Evolutionary conservation across 2,113 vertebrate species (phyloP).

Genomic region (Eubucco bourcierii): DNA sequence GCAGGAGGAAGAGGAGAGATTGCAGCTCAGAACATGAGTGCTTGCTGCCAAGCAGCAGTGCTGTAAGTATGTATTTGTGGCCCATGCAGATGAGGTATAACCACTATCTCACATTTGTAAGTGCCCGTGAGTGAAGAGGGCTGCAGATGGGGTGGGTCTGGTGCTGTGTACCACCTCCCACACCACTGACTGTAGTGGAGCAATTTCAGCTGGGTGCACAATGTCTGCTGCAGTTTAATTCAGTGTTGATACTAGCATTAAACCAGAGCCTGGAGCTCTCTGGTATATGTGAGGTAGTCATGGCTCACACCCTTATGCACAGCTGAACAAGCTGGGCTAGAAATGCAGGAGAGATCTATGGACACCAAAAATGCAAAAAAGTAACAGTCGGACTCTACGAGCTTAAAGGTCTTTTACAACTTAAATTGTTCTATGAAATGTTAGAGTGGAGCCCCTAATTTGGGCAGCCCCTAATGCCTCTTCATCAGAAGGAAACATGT

Average conservation of each 20-base stretch:
- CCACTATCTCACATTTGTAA: accelerated
- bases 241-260: accelerated
- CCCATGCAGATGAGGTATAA: accelerated
- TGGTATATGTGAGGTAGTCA: neutral
- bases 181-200: neutral
- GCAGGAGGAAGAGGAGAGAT: neutral
- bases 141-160: neutral
- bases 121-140: neutral
- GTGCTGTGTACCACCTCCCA: neutral
- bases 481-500: neutral
- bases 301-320: neutral
- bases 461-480: neutral
- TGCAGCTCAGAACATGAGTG: accelerated
- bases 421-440: neutral
- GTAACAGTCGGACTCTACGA: neutral
- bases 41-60: neutral
- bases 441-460: neutral
- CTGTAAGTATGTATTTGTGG: neutral
- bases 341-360: neutral
- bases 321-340: neutral
- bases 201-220: neutral
- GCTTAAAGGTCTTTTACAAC: neutral
- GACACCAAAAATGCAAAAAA: neutral
- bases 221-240: neutral
- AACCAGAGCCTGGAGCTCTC: neutral